Percentiles rank a stretch among this genome's conserved stretches.
Conservation (phyloP, 2,888 invertebrate species). For the Pseudococcus longispinus region DNA sequence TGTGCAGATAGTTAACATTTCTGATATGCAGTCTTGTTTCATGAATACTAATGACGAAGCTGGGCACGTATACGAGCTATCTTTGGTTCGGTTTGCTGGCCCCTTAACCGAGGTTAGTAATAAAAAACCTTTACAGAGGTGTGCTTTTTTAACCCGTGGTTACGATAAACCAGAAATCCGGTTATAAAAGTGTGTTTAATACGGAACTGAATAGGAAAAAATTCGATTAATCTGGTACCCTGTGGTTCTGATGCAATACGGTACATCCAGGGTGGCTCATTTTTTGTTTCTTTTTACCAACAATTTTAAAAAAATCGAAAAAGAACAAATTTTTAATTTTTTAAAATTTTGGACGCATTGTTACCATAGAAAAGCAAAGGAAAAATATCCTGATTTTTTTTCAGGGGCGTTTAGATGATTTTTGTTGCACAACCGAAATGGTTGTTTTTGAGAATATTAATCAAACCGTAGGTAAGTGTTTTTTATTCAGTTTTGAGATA, state of each 20-base stretch:
- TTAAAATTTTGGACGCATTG: too few relatives aligned
- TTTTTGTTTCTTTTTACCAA: too few relatives aligned
- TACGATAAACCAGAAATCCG: constrained; percentile 4
- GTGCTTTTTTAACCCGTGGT: not conserved
- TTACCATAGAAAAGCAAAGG: too few relatives aligned
- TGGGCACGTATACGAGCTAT: not conserved
- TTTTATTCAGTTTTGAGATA: too few relatives aligned
- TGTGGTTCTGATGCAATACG: not conserved
- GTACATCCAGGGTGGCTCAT: too few relatives aligned
- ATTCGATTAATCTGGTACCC: not conserved
- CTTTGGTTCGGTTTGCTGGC: not conserved
- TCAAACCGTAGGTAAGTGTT: too few relatives aligned
- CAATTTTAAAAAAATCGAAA: too few relatives aligned
- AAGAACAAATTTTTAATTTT: too few relatives aligned
- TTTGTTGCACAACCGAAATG: too few relatives aligned
- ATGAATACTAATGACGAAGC: constrained; percentile 27
- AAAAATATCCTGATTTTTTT: too few relatives aligned
- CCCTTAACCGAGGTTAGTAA: constrained; percentile 15
- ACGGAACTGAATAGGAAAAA: not conserved
- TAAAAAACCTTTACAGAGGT: constrained; percentile 7
- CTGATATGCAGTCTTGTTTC: constrained; percentile 32
- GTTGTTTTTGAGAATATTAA: too few relatives aligned
- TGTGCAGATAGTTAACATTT: constrained; percentile 39
- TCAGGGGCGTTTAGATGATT: too few relatives aligned
- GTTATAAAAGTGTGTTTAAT: constrained; percentile 36